Evolutionary conservation across 2,113 vertebrate species (phyloP), one percentile per base, ranked within the genome.

Genomic region (Pitta sordida): DNA sequence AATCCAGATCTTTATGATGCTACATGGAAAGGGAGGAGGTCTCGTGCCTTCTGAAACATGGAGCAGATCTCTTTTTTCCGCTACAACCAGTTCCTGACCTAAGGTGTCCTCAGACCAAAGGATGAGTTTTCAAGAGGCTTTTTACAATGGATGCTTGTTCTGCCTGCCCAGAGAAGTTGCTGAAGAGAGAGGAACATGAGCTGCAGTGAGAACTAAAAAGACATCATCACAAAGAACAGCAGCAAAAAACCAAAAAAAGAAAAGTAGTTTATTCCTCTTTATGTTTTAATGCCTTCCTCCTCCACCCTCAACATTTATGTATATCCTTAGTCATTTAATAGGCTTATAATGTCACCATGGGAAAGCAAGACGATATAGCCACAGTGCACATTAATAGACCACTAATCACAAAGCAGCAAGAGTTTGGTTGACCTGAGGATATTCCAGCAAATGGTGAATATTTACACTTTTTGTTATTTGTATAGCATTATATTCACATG

Each of bases 401-500:
- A 79, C 86, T 94, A 96, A 94, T 88, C 89, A 76, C 62, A 85
- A 59, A 91, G 67, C 84, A 92, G 91, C 49, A 87, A 91, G 91
- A 76, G 55, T 93, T 84, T 92, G 44, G 74, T 89, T 96, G 86
- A 92, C 81, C 92, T 95, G 65, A 78, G 78, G 84, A 89, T 91
- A 92, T 87, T 94, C 86, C 78, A 86, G 81, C 51, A 91, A 95
- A 80, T 80, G 67, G 41, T 43, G 82, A 92, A 75, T 75, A 69
- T 65, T 91, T 93, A 65, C 24, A 80, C 76, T 92, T 94, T 86
- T 77, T 36, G 62, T 85, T 91, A 68, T 87, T 95, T 91, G 52
- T 81, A 48, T 67, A 80, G 60, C 22, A 32, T 83, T 95, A 69
- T 69, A 43, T 71, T 93, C 44, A 92, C 51, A 46, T 46, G n/a